Conservation (phyloP, 2,113 vertebrate species). For the Halichoerus grypus region DNA sequence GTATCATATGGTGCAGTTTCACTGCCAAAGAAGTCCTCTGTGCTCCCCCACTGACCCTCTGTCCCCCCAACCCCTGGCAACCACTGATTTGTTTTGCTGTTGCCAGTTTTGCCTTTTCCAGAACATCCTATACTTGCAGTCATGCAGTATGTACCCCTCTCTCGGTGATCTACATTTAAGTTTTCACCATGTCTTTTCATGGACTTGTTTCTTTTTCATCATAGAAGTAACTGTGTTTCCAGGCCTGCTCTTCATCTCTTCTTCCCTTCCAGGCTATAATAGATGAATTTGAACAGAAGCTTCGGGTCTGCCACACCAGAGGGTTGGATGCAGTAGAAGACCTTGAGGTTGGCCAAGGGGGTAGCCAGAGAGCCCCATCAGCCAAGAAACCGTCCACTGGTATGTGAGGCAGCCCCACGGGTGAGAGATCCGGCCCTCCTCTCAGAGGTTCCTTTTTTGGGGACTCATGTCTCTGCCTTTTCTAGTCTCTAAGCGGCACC, state of each 20-base stretch:
- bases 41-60: background rate
- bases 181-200: background rate
- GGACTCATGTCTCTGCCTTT: background rate
- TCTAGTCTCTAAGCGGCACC: constrained; percentile 53
- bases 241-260: background rate
- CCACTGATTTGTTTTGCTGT: background rate
- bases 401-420: constrained; percentile 32
- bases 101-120: background rate
- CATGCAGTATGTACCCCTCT: accelerated
- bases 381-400: constrained; percentile 76
- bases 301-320: constrained; percentile 91
- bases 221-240: background rate
- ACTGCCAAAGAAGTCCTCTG: background rate
- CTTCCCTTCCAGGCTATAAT: constrained; percentile 87
- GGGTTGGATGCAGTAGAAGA: constrained; percentile 92
- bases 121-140: background rate
- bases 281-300: constrained; percentile 96
- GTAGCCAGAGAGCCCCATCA: constrained; percentile 51
- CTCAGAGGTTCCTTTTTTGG: background rate
- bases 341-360: background rate
- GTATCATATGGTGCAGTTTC: too few relatives aligned
- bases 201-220: background rate
- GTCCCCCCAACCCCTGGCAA: background rate
- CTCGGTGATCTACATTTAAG: background rate
- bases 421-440: background rate